Evolutionary conservation across 2,888 invertebrate genomes (phyloP), one percentile per base, ranked within the genome.

Genomic region (Atrina japonica): DNA sequence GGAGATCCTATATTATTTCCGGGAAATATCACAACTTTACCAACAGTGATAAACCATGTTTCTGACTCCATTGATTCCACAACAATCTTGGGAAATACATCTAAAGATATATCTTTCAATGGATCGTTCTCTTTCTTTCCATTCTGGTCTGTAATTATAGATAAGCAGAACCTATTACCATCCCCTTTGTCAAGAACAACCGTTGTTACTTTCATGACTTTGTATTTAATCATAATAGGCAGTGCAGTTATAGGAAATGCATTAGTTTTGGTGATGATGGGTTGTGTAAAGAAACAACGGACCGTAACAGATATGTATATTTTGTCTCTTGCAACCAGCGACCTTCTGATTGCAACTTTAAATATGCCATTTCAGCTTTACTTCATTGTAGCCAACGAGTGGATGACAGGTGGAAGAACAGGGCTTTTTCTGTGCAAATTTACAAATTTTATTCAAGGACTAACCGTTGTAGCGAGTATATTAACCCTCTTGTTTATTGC

Each of bases 231-330:
- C 16, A 80, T 86, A 25, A 83, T 86, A 29, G 49, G 70, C 7
- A 65, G 78, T 30, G 82, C 84, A 1, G 74, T 83, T 18, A 18
- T 84, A 23, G 85, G 82, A 5, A 87, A 86, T 63, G 23, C 67
- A 0, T 58, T 81, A 30, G 85, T 87, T 2, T 73, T 86, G 25
- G 55, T 75, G 14, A 80, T 85, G 6, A 80, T 86, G 41, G 71
- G 69, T 14, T 60, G 68, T 18, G 70, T 72, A 25, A 72, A 72
- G 59, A 70, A 72, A 49, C 65, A 77, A 49, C 71, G 79, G 49
- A 77, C 83, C 3, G 83, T 83, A 27, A 87, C 86, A 0, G 82
- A 87, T 65, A 60, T 82, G 60, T 86, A 84, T 70, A 83, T 86
- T 9, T 47, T 86, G 35, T 87, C 86, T 0, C 69, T 87, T 41